phyloP scores from a whole-genome alignment of 2,113 vertebrate genomes.

The Crotalus horridus region DNA sequence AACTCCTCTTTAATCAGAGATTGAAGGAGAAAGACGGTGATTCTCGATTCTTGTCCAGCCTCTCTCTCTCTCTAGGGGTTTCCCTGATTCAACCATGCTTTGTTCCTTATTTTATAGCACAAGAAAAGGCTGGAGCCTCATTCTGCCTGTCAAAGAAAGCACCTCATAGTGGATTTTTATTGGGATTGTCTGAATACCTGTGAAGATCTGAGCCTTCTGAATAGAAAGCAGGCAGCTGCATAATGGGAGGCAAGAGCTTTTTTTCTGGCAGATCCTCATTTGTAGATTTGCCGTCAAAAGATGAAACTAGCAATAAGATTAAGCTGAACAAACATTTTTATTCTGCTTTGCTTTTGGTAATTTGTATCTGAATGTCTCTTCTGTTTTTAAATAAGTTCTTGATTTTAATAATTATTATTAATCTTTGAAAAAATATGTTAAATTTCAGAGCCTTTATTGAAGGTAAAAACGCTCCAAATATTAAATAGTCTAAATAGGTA shows the following conservation, averaged over 20 bases:
- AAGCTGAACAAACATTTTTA: not conserved
- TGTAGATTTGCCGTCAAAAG: not conserved
- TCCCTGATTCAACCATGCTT: not conserved
- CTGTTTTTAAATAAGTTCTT: not conserved
- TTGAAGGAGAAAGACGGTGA: not conserved
- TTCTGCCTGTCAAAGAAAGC: not conserved
- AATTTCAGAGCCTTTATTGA: not conserved
- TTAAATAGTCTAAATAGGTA: not conserved
- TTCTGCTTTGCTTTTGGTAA: not conserved
- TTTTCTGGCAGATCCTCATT: not conserved
- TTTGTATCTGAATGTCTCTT: not conserved
- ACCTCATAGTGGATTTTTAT: not conserved
- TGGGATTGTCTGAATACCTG: not conserved
- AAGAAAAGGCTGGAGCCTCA: not conserved
- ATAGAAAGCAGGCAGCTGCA: not conserved
- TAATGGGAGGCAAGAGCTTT: not conserved
- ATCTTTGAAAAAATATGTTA: too few species aligned
- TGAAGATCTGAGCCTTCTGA: not conserved
- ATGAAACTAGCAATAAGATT: not conserved
- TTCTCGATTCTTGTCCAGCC: not conserved
- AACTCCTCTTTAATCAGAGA: not conserved
- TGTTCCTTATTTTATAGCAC: not conserved
- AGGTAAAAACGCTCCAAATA: not conserved
- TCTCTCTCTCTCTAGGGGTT: not conserved
- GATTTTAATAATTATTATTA: not conserved